Percentiles rank a stretch among this genome's conserved stretches.
Conservation (phyloP, 2,888 invertebrate species). For the Vesta saturnalis region DNA sequence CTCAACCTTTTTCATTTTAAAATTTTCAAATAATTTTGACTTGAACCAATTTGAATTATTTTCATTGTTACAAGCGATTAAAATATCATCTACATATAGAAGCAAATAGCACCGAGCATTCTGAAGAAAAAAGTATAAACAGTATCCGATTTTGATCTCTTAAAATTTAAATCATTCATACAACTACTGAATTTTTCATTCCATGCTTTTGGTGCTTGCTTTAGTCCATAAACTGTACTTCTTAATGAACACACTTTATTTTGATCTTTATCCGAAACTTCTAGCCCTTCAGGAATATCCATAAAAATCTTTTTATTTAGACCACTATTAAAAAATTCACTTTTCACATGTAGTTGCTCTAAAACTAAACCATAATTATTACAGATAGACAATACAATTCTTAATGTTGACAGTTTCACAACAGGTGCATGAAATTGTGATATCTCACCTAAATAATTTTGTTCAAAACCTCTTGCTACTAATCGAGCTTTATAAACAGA, state of each 20-base stretch:
- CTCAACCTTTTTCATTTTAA: neutral
- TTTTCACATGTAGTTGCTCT: slow-evolving; percentile 1
- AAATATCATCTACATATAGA: neutral
- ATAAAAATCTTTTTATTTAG: neutral
- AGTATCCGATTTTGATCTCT: neutral
- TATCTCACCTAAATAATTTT: neutral
- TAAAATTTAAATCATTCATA: neutral
- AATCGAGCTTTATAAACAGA: too few relatives aligned
- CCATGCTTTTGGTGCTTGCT: neutral
- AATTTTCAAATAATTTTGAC: neutral
- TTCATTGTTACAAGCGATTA: neutral
- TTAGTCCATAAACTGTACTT: neutral
- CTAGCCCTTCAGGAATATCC: neutral
- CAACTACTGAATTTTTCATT: neutral
- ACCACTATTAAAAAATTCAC: too few relatives aligned
- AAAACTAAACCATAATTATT: neutral
- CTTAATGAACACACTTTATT: slow-evolving; percentile 1
- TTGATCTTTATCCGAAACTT: neutral
- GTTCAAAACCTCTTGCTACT: too few relatives aligned
- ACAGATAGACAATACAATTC: neutral
- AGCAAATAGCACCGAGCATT: neutral
- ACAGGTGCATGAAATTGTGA: neutral
- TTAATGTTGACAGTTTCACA: neutral
- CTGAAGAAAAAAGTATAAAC: neutral
- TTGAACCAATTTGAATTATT: neutral